Base-by-base conservation (phyloP, 2,797 vertebrate species). In the Microctenopoma lineatum region DNA sequence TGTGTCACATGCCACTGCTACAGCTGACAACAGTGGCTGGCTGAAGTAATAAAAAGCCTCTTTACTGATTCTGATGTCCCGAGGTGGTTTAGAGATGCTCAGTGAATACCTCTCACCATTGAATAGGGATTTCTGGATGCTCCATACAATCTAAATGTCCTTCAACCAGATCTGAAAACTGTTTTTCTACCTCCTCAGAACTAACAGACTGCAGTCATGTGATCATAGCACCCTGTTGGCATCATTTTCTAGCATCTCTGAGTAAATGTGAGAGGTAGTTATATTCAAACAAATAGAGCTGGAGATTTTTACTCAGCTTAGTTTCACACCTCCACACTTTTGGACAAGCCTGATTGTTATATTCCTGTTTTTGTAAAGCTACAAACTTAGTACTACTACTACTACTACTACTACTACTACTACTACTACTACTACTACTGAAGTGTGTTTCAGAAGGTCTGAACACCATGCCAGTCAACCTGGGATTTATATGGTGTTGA, bases 1-100 rank as follows among this genome's bases (percentile, higher is more conserved):
- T 68, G 55, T 69, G 75, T 72, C 60, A 27, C 70, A 73, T 42
- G 73, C 70, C 63, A n/a, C 52, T 4, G 41, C 50, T 57, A 59
- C 69, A 81, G 51, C 62, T 71, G 44, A 14, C 51, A 34, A 65
- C 56, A n/a, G 59, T 7, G 53, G 59, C 47, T n/a, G 9, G 18
- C 61, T 27, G 26, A 69, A 15, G 39, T 36, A 2, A 36, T 36
- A 36, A 36, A 36, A 32, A 32, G 29, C 29, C 29, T 32, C 29
- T 1, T 32, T 32, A 47, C 64, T 7, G 1, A 32, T 10, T 46
- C 45, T 15, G 55, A 26, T 59, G 62, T 59, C 66, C 7, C 1
- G 58, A 34, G n/a, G 4, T 65, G 29, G 56, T 41, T 25, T 51
- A 47, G 18, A 54, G 51, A 52, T 46, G 65, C 13, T 7, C 13